Conservation (phyloP, 2,113 vertebrate species). For the Poeciliopsis prolifica region DNA sequence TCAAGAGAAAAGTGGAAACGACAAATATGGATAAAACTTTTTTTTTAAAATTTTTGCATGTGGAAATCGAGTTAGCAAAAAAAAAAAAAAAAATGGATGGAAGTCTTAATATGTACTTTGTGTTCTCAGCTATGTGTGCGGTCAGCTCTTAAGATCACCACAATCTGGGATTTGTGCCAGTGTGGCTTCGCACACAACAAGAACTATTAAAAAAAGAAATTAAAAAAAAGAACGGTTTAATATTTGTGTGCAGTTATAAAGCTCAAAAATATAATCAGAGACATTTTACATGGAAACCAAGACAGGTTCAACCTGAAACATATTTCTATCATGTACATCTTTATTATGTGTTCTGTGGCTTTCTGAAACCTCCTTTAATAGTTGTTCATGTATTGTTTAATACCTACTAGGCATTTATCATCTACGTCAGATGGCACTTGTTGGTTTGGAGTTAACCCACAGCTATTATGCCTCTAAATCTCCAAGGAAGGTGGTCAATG, state of each 20-base stretch:
- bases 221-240: constrained; percentile 11
- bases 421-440: too few relatives aligned
- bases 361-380: too few relatives aligned
- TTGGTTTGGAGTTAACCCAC: too few relatives aligned
- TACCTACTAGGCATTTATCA: too few relatives aligned
- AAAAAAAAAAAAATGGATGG: constrained; percentile 29
- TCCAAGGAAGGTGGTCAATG: too few relatives aligned
- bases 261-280: too few relatives aligned
- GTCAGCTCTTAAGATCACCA: constrained; percentile 61
- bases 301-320: too few relatives aligned
- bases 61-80: constrained; percentile 53
- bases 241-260: neutral
- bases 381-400: too few relatives aligned
- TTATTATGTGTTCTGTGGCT: too few relatives aligned
- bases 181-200: constrained; percentile 37
- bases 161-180: constrained; percentile 65
- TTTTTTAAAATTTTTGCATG: constrained; percentile 71
- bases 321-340: too few relatives aligned
- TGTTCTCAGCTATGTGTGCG: constrained; percentile 70
- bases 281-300: too few relatives aligned
- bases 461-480: too few relatives aligned
- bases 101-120: constrained; percentile 29
- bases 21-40: constrained; percentile 64
- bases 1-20: constrained; percentile 41
- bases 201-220: constrained; percentile 11